These are phyloP conservation scores for Subanguina moxae DNA, from an alignment of 1,140 invertebrate genomes.

Conservation along the genomic window DNA sequence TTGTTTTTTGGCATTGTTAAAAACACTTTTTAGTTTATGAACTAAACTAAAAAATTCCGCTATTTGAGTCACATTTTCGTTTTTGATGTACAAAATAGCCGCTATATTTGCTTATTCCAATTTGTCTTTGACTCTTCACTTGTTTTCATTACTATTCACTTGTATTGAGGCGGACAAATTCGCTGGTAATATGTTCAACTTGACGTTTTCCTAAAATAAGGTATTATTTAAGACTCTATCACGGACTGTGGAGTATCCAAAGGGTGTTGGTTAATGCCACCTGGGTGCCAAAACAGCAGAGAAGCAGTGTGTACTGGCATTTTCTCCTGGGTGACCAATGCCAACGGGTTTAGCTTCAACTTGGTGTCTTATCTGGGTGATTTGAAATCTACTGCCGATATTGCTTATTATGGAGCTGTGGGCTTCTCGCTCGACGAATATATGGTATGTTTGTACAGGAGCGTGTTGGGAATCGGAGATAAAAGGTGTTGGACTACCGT, in stretches of 20 bases:
- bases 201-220: background rate
- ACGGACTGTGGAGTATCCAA: background rate
- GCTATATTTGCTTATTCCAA: too few species aligned
- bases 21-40: too few species aligned
- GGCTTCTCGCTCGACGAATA: background rate
- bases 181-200: background rate
- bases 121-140: too few species aligned
- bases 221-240: background rate
- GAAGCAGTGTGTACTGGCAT: slow-evolving; percentile 1
- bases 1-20: too few species aligned
- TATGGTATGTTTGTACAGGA: background rate
- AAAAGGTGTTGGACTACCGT: too few species aligned
- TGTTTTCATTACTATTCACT: too few species aligned
- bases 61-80: too few species aligned
- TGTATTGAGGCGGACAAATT: background rate
- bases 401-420: slow-evolving; percentile 3
- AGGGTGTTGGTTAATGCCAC: slow-evolving; percentile 1
- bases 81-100: too few species aligned
- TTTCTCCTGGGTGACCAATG: background rate
- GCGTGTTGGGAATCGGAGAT: too few species aligned
- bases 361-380: background rate
- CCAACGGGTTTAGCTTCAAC: background rate
- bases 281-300: background rate
- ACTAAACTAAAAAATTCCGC: too few species aligned
- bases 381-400: background rate